Conservation (phyloP, 2,888 invertebrate species). For the Eupithecia subfuscata region DNA sequence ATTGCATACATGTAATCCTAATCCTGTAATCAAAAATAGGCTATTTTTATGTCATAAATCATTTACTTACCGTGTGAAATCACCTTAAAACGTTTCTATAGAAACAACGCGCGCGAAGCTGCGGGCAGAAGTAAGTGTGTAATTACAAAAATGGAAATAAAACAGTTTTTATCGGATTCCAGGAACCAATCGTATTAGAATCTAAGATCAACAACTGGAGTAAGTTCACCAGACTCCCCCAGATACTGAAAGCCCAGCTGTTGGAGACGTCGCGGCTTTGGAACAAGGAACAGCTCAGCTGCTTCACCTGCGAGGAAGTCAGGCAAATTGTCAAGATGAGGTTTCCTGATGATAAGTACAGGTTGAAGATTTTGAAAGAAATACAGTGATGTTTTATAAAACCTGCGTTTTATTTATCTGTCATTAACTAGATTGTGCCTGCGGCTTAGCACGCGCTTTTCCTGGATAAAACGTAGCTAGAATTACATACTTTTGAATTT, state of each 20-base stretch:
- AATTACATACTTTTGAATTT: no score
- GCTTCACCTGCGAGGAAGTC: conserved; percentile 74
- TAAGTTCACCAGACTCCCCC: conserved; percentile 69
- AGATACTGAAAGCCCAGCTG: conserved; percentile 69
- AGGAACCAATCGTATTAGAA: conserved; percentile 66
- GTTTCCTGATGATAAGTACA: conserved; percentile 74
- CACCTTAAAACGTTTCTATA: no score
- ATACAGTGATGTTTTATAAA: conserved; percentile 65
- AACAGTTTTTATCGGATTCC: conserved; percentile 29
- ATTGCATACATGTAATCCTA: not conserved
- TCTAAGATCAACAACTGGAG: conserved; percentile 66
- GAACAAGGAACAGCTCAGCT: conserved; percentile 58
- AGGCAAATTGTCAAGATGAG: conserved; percentile 75
- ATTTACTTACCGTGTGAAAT: no score
- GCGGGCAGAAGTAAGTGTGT: no score
- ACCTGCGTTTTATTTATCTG: conserved; percentile 14
- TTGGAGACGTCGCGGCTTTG: conserved; percentile 71
- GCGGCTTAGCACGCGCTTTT: no score
- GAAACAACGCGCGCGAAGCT: no score
- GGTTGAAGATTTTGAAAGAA: conserved; percentile 74
- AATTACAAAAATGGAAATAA: no score
- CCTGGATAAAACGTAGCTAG: no score
- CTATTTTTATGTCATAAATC: no score
- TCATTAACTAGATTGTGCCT: no score
- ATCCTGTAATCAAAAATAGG: not conserved